These are phyloP conservation scores for Stegodyphus mimosarum DNA, from an alignment of 1,140 invertebrate genomes.

Conservation along the genomic window DNA sequence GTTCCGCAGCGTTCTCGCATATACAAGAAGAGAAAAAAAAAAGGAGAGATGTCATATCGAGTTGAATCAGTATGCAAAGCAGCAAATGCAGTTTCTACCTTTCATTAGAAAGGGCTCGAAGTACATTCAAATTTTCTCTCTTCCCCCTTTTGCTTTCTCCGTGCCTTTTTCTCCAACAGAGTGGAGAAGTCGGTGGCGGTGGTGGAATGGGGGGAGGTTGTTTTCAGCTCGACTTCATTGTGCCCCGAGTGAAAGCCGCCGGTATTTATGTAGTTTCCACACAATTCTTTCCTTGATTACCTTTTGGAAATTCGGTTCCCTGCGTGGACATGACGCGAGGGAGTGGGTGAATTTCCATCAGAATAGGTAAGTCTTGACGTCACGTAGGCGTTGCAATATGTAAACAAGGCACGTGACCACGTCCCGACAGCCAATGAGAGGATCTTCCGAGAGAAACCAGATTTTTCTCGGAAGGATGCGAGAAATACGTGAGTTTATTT, in stretches of 20 bases:
- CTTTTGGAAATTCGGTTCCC: constrained; percentile 28
- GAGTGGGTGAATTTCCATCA: constrained; percentile 42
- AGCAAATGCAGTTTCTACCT: constrained; percentile 43
- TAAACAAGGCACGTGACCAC: constrained; percentile 55
- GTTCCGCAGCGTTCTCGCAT: neutral
- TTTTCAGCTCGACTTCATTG: constrained; percentile 30
- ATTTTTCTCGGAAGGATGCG: neutral
- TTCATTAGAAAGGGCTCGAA: constrained; percentile 45
- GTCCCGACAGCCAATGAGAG: constrained; percentile 27
- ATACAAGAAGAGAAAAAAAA: neutral
- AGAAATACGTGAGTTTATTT: constrained; percentile 51
- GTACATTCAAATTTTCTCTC: constrained; percentile 44
- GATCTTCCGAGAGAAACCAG: neutral
- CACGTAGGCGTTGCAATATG: constrained; percentile 51
- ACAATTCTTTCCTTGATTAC: constrained; percentile 59
- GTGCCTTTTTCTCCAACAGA: too few species aligned
- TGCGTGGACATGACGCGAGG: constrained; percentile 25
- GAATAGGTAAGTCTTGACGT: constrained; percentile 48
- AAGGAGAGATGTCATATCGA: constrained; percentile 23
- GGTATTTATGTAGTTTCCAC: constrained; percentile 60
- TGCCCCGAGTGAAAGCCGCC: constrained; percentile 28
- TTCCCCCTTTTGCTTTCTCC: too few species aligned
- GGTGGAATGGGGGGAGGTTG: too few species aligned
- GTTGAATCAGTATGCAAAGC: constrained; percentile 58
- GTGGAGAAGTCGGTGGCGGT: neutral